These are phyloP conservation scores for Amazonetta brasiliensis DNA, from an alignment of 2,797 vertebrate species.

Conservation along the genomic window DNA sequence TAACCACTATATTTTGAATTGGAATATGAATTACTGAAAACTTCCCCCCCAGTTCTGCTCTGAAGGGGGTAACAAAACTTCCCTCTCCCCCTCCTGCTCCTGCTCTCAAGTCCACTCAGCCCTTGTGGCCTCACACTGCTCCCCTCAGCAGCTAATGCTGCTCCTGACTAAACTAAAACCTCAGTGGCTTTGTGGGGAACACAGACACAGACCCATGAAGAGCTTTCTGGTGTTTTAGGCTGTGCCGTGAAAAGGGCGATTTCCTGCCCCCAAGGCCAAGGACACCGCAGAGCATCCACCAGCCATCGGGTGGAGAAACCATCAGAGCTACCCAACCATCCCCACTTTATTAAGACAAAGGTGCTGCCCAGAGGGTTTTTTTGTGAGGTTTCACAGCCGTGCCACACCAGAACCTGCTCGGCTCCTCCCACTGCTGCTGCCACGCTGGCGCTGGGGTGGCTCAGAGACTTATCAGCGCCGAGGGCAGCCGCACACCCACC, in stretches of 20 bases:
- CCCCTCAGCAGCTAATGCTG: constrained; percentile 3
- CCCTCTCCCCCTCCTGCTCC: not conserved
- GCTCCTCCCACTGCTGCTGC: not conserved
- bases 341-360: not conserved
- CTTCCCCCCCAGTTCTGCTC: not conserved
- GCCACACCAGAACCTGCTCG: not conserved
- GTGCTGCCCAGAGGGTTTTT: not conserved
- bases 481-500: not conserved
- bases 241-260: fast-evolving
- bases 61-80: not conserved
- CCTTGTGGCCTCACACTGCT: not conserved
- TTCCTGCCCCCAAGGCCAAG: constrained; percentile 13
- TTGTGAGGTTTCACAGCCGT: not conserved
- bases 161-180: constrained; percentile 31
- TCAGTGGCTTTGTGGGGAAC: not conserved
- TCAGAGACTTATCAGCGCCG: not conserved
- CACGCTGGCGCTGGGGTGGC: not conserved
- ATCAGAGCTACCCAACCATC: not conserved
- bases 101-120: not conserved
- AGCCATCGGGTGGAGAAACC: fast-evolving
- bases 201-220: not conserved
- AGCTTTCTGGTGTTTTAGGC: not conserved
- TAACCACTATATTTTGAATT: not conserved
- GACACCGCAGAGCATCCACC: not conserved
- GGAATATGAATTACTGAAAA: not conserved